phyloP scores from a whole-genome alignment of 1,140 invertebrate species.

The Cyclina sinensis region DNA sequence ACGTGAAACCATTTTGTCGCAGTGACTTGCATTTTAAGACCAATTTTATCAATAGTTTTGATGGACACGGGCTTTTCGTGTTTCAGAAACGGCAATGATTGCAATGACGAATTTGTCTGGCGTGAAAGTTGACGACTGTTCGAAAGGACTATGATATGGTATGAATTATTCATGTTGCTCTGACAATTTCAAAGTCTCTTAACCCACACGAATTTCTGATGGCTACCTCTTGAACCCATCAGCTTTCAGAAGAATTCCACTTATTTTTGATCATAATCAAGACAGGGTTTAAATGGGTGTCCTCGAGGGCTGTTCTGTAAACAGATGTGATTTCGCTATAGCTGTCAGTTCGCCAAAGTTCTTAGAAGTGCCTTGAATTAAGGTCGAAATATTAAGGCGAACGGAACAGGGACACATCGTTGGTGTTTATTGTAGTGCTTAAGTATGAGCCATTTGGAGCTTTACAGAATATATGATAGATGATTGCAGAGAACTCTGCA shows the following conservation, averaged over 20 bases:
- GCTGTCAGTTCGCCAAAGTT: background rate
- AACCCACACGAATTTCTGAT: constrained; percentile 40
- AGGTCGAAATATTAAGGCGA: background rate
- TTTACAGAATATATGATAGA: too few species aligned
- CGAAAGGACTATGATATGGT: background rate
- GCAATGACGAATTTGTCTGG: background rate
- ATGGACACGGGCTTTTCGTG: constrained; percentile 21
- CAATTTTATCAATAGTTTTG: constrained; percentile 22
- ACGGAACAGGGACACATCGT: background rate
- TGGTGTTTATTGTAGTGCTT: background rate
- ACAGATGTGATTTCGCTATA: background rate
- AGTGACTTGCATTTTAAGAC: constrained; percentile 35
- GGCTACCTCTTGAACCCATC: constrained; percentile 20
- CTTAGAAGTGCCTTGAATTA: background rate
- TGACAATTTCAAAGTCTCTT: background rate
- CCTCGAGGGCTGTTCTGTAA: background rate
- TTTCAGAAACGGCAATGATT: background rate
- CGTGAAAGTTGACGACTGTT: background rate
- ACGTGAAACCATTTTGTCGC: constrained; percentile 2
- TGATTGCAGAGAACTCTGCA: too few species aligned
- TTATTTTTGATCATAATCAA: background rate
- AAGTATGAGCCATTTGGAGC: too few species aligned
- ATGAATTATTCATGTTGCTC: constrained; percentile 20
- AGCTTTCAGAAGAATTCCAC: background rate
- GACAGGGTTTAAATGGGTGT: background rate